A percentile compares a stretch with the other conserved stretches of the same genome.
Evolutionary conservation across 2,797 vertebrate species (phyloP).

Genomic region (Delichon dasypus): DNA sequence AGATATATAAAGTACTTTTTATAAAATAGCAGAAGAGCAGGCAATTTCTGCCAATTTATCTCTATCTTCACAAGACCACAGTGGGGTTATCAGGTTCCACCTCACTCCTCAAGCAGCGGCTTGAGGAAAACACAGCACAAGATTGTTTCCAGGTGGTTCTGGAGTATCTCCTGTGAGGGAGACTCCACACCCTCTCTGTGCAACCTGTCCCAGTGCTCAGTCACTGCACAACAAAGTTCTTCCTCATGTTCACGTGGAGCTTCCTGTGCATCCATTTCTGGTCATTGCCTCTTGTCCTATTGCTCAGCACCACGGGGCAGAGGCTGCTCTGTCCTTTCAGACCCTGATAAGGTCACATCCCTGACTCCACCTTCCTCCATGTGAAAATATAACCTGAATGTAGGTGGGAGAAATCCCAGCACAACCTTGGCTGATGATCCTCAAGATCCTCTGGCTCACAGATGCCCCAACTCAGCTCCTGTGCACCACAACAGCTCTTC

Average conservation of each 20-base stretch:
- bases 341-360: not conserved
- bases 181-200: not conserved
- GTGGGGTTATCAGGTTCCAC: not conserved
- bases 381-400: not conserved
- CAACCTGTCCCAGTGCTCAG: not conserved
- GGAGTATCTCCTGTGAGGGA: not conserved
- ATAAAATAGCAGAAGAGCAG: not conserved
- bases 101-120: not conserved
- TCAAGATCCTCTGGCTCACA: not conserved
- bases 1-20: not conserved
- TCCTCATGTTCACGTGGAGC: not conserved
- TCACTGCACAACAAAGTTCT: not conserved
- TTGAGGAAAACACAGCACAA: not conserved
- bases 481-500: not conserved
- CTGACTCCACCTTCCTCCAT: not conserved
- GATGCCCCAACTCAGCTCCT: fast-evolving
- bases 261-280: not conserved
- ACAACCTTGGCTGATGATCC: not conserved
- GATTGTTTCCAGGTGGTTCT: not conserved
- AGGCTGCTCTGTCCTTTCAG: not conserved
- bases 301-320: not conserved
- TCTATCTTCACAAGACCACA: not conserved
- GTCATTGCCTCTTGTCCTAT: fast-evolving
- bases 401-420: not conserved
- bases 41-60: not conserved